phyloP scores from a whole-genome alignment of 2,888 invertebrate species.

The Caenorhabditis imperialis region DNA sequence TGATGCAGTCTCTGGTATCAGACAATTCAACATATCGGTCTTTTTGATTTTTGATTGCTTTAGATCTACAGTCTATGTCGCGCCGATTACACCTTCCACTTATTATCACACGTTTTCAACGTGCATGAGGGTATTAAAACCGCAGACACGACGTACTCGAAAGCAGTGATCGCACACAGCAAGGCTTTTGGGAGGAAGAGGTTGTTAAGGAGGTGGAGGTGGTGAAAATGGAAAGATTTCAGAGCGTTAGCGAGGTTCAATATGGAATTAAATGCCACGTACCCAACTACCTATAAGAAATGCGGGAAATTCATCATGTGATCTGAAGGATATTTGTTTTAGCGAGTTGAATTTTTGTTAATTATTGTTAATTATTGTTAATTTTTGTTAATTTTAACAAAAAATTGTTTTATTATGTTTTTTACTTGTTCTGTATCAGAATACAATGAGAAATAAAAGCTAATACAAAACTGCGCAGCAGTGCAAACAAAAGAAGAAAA shows the following conservation, averaged over 20 bases:
- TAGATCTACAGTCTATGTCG: slow-evolving; percentile 61
- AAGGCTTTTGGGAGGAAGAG: slow-evolving; percentile 4
- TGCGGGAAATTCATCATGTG: slow-evolving; percentile 56
- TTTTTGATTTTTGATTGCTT: neutral
- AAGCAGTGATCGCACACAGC: slow-evolving; percentile 52
- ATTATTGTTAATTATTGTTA: neutral
- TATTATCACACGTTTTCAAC: slow-evolving; percentile 59
- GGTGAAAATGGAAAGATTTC: neutral
- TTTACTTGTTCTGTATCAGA: too few relatives aligned
- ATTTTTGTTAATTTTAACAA: too few relatives aligned
- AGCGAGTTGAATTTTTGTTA: neutral
- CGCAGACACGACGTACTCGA: slow-evolving; percentile 40
- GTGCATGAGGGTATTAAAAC: slow-evolving; percentile 61
- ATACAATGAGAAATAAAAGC: too few relatives aligned
- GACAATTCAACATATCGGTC: neutral
- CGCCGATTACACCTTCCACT: slow-evolving; percentile 57
- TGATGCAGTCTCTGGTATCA: slow-evolving; percentile 60
- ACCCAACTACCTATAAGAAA: slow-evolving; percentile 48
- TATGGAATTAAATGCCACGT: slow-evolving; percentile 38
- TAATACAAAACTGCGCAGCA: too few relatives aligned
- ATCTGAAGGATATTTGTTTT: neutral
- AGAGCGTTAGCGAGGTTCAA: slow-evolving; percentile 39
- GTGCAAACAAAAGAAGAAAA: too few relatives aligned
- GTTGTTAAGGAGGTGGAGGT: neutral
- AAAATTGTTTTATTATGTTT: too few relatives aligned